Evolutionary conservation across 2,888 invertebrate genomes (phyloP).

Genomic region (Scaeva pyrastri): DNA sequence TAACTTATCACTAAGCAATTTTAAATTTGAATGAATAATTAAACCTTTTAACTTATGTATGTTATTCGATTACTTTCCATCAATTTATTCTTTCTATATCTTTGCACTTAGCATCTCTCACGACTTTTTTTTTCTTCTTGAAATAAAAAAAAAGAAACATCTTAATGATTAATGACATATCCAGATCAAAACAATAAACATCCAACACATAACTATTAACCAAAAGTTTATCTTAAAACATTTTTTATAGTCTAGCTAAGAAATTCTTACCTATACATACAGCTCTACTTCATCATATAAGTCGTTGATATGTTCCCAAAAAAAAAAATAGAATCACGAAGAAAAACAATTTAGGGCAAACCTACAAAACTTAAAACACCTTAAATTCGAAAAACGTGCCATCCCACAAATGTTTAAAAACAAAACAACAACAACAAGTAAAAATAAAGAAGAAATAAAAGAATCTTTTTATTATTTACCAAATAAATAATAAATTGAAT

Average conservation of each 20-base stretch:
- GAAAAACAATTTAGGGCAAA: constrained; percentile 32
- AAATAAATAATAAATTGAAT: constrained; percentile 67
- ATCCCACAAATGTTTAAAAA: constrained; percentile 7
- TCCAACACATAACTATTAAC: constrained; percentile 13
- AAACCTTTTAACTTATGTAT: neutral
- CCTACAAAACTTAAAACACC: constrained; percentile 30
- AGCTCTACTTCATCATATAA: neutral
- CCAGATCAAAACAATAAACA: constrained; percentile 24
- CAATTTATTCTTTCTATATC: neutral
- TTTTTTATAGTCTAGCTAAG: constrained; percentile 13
- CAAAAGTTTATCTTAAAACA: constrained; percentile 31
- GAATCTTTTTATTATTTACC: constrained; percentile 1
- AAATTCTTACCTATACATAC: neutral
- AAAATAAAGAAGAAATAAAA: constrained; percentile 22
- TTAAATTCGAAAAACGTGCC: constrained; percentile 45
- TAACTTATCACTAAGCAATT: too few species aligned
- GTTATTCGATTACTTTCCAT: neutral
- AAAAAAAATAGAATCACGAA: neutral
- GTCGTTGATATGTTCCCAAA: neutral
- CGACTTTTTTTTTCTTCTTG: neutral
- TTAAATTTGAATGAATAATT: neutral
- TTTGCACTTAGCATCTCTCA: neutral
- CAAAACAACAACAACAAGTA: too few species aligned
- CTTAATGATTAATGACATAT: constrained; percentile 24
- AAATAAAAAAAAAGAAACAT: neutral